Evolutionary conservation across 1,140 invertebrate species (phyloP), one percentile per base, ranked within the genome.

Genomic region (Globodera rostochiensis): DNA sequence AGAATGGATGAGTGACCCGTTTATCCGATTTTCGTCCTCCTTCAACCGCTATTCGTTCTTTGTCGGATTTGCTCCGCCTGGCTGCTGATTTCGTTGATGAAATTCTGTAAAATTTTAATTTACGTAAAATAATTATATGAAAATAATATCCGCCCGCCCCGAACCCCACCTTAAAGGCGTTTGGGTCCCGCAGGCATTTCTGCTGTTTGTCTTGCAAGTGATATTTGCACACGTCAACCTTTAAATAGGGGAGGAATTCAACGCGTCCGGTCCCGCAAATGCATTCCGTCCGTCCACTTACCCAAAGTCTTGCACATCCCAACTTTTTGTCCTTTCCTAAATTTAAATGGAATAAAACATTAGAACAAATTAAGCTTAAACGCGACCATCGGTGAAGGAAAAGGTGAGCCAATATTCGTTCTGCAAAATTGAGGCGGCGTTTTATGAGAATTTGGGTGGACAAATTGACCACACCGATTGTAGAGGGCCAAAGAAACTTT

Each of bases 371-470:
- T 60, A 19, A 19, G 15, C 5, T 15, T 60, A 15, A 64, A 64
- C 19, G 13, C 3, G 81, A 88, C 88, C 88, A 69, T 90, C 88
- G 36, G 88, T 89, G 84, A 89, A 89, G 0, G 89, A 90, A 80
- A 89, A 89, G 1, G 88, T 89, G 25, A 89, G 81, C 88, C 88
- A 89, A 82, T 89, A 89, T 80, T 89, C 88, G 64, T 89, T 89
- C 86, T 88, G 53, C 4, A 87, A 84, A 75, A 15, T 6, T 6
- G 19, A 53, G 21, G 36, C 19, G 46, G 21, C 13, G 36, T 69
- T 36, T 36, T 67, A 15, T 36, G 47, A 3, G 36, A 81, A 70
- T 64, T 4, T 8, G 19, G 7, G 25, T 13, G 21, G n/a, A 36
- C 9, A n/a, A 46, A 45, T 36, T 49, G 25, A 45, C 73, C 77